phyloP scores from a whole-genome alignment of 2,113 vertebrate genomes.

The Mus pahari region DNA sequence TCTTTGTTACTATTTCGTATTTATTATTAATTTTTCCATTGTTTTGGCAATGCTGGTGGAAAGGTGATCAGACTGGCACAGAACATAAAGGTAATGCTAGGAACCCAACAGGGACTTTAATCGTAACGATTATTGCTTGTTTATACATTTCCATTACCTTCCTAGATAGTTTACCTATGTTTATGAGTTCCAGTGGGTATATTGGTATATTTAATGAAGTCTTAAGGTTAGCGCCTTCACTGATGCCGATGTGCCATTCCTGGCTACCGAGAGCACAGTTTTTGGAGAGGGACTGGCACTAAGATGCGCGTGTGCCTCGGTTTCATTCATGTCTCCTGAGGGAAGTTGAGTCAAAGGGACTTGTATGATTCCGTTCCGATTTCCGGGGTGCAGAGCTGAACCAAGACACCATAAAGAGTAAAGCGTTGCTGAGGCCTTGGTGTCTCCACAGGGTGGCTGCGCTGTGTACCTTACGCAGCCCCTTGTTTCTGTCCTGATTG shows the following conservation, averaged over 20 bases:
- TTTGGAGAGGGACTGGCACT: neutral
- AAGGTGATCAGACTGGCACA: neutral
- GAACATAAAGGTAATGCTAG: neutral
- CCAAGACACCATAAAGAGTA: neutral
- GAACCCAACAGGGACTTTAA: neutral
- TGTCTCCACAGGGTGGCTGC: accelerated
- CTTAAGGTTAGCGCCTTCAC: neutral
- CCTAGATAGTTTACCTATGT: neutral
- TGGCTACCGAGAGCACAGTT: accelerated
- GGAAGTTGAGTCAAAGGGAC: neutral
- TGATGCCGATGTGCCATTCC: accelerated
- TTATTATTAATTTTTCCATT: neutral
- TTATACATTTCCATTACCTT: neutral
- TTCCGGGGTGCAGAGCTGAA: neutral
- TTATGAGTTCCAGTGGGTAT: neutral
- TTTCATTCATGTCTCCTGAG: neutral
- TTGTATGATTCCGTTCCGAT: accelerated
- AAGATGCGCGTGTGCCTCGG: no score
- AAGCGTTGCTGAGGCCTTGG: accelerated
- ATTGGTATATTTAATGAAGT: accelerated
- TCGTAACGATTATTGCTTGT: neutral
- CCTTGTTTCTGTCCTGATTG: neutral
- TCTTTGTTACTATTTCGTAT: neutral
- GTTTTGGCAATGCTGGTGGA: neutral
- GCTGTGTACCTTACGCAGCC: accelerated